These are phyloP conservation scores for Lagocephalus sceleratus DNA, from an alignment of 2,797 vertebrate genomes.

Conservation along the genomic window DNA sequence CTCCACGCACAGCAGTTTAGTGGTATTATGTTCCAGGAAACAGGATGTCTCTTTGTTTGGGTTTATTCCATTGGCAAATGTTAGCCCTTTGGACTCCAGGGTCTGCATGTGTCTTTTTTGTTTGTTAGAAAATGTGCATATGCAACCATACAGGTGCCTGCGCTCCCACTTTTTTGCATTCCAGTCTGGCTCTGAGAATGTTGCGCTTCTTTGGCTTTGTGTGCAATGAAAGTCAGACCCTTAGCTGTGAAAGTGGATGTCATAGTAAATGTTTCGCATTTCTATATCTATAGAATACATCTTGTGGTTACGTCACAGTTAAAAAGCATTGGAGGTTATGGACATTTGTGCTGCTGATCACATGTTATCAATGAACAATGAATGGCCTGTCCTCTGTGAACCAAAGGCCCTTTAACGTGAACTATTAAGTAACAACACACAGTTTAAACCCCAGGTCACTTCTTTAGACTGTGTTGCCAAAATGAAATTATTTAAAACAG, in stretches of 20 bases:
- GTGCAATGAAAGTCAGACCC: constrained; percentile 24
- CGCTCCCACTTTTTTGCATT: constrained; percentile 6
- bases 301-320: constrained; percentile 15
- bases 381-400: constrained; percentile 26
- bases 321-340: constrained; percentile 15
- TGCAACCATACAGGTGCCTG: constrained; percentile 14
- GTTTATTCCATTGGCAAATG: constrained; percentile 61
- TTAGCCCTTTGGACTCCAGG: constrained; percentile 54
- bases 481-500: constrained; percentile 4
- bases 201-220: neutral
- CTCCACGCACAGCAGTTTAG: constrained; percentile 53
- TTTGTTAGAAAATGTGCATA: constrained; percentile 13
- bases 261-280: constrained; percentile 34
- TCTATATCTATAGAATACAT: constrained; percentile 2
- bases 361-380: constrained; percentile 49
- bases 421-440: constrained; percentile 5
- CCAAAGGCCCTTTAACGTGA: constrained; percentile 7
- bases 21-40: constrained; percentile 71
- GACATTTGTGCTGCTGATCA: constrained; percentile 32
- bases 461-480: neutral
- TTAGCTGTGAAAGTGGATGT: constrained; percentile 30
- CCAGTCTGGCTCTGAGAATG: constrained; percentile 20
- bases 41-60: constrained; percentile 77
- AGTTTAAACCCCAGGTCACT: constrained; percentile 5
- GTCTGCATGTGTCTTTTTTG: constrained; percentile 37